Evolutionary conservation across 2,797 vertebrate genomes (phyloP).

Genomic region (Galaxias olidus): DNA sequence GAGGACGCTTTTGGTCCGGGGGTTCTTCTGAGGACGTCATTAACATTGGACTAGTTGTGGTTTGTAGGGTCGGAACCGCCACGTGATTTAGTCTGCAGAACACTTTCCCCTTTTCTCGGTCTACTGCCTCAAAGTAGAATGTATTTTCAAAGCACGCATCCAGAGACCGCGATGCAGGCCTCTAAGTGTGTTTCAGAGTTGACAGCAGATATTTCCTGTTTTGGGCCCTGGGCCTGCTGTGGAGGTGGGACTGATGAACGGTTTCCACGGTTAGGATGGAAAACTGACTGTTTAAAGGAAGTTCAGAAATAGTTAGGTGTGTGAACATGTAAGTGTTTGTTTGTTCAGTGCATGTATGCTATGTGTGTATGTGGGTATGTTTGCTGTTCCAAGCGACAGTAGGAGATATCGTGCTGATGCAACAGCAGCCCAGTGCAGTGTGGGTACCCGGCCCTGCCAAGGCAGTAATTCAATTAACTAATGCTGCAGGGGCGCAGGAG

Average conservation of each 20-base stretch:
- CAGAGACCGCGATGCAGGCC: too few relatives aligned
- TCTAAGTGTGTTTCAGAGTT: too few relatives aligned
- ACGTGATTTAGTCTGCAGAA: too few relatives aligned
- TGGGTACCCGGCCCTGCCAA: conserved; percentile 21
- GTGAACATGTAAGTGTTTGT: conserved; percentile 18
- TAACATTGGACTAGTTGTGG: too few relatives aligned
- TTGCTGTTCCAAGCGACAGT: conserved; percentile 18
- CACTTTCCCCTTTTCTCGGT: too few relatives aligned
- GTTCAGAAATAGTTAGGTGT: conserved; percentile 35
- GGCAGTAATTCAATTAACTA: conserved; percentile 46
- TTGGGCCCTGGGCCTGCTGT: conserved; percentile 20
- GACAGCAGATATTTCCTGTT: conserved; percentile 9
- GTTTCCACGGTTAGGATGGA: conserved; percentile 32
- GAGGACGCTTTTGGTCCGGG: neutral
- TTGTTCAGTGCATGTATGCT: conserved; percentile 28
- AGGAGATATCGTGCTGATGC: conserved; percentile 40
- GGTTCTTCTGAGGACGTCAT: too few relatives aligned
- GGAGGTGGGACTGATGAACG: conserved; percentile 12
- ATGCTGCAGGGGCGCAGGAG: conserved; percentile 45
- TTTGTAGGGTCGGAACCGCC: too few relatives aligned
- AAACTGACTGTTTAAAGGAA: conserved; percentile 28
- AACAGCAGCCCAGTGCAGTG: conserved; percentile 46
- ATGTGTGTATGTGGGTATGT: conserved; percentile 9
- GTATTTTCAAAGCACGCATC: too few relatives aligned
- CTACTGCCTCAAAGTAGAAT: too few relatives aligned